A percentile compares a stretch with the other conserved stretches of the same genome.
These are phyloP conservation scores for Euphydryas editha DNA, from an alignment of 2,888 invertebrate species.

Conservation along the genomic window DNA sequence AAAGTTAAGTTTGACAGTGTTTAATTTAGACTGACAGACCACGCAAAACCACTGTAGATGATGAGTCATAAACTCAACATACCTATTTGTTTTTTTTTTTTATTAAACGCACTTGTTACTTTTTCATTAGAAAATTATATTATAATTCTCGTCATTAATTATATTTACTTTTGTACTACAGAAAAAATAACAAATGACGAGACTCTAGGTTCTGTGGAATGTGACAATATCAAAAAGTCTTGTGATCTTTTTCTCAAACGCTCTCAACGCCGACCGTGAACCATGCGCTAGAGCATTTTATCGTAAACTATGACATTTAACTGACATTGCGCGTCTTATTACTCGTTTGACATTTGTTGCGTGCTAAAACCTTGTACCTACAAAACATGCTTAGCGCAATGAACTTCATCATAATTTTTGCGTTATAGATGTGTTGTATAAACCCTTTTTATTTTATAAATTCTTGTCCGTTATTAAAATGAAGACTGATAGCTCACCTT, in stretches of 20 bases:
- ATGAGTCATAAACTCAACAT: too few species aligned
- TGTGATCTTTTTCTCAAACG: conserved; percentile 15
- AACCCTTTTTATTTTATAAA: neutral
- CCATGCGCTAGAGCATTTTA: conserved; percentile 63
- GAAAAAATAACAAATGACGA: neutral
- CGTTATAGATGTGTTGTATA: neutral
- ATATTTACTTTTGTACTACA: too few species aligned
- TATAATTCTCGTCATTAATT: too few species aligned
- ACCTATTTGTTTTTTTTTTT: too few species aligned
- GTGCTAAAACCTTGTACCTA: conserved; percentile 59
- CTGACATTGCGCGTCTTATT: conserved; percentile 65
- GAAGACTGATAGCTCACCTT: conserved; percentile 14
- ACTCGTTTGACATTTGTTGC: conserved; percentile 59
- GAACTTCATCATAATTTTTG: conserved; percentile 53
- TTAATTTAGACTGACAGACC: too few species aligned
- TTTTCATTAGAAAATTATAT: too few species aligned
- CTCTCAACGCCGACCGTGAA: conserved; percentile 59
- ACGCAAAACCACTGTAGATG: too few species aligned
- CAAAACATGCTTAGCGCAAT: conserved; percentile 51
- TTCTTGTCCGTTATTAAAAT: neutral
- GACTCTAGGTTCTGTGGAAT: neutral
- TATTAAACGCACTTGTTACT: too few species aligned
- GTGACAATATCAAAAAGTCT: neutral
- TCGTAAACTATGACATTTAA: conserved; percentile 77
- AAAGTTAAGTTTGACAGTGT: too few species aligned